Base-by-base conservation (phyloP, 2,113 vertebrate genomes). In the Oreochromis tanganicae region DNA sequence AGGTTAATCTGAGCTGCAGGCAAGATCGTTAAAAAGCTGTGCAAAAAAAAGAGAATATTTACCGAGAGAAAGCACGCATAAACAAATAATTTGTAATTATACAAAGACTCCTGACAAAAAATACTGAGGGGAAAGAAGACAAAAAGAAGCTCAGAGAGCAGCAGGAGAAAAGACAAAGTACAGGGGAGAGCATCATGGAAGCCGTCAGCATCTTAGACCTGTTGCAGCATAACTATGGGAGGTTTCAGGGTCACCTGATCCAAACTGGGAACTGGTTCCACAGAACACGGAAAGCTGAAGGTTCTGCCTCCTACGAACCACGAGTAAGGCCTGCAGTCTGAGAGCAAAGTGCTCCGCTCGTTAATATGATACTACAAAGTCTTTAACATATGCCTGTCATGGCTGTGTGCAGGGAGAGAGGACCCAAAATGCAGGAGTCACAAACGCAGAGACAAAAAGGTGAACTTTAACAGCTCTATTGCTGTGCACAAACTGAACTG, bases 61-160 rank as follows among this genome's bases (percentile, higher is more conserved):
- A 34, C 57, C 6, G 29, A 36, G 16, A 0, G 0, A 63, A n/a
- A 1, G 4, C 1, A 34, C 5, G 0, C 59, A 63, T 19, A 36
- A 63, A 63, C 32, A 0, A 36, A 63, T 63, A 34, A 63, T 19
- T 63, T 3, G 1, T 34, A 34, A 6, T 63, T 34, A 19, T 63
- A 63, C 0, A 11, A 19, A 19, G 0, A 36, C 59, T 10, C 32
- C 59, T 19, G 29, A 36, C 3, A 3, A 36, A 63, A 34, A 17
- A 36, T 6, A 5, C 57, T 19, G 57, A 61, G 57, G 57, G 2
- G 14, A 61, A 2, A 19, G 57, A 61, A 17, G 16, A 61, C 5
- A 34, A 19, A 63, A 36, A 19, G 5, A 1, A 11, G 29, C 2
- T 32, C 16, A 17, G 57, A 10, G 38, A 34, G 2, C 57, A 34